Conservation (phyloP, 1,140 invertebrate species). For the Heliothis subflexa region DNA sequence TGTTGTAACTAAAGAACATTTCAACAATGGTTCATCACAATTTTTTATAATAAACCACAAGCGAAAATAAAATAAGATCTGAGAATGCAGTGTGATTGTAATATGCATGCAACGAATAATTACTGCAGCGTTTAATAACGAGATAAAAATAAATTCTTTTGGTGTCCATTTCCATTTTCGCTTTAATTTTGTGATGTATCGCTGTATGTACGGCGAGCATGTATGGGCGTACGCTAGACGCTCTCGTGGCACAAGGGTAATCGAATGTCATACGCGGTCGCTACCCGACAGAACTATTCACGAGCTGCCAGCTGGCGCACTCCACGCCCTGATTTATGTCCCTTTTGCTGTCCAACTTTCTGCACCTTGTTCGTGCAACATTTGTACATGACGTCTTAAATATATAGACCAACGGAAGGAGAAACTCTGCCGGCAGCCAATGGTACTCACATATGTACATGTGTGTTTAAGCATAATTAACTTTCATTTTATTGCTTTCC, state of each 20-base stretch:
- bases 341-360: constrained; percentile 72
- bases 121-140: constrained; percentile 2
- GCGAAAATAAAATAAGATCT: not conserved
- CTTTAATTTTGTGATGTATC: constrained; percentile 19
- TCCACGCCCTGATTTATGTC: constrained; percentile 74
- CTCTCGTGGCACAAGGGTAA: constrained; percentile 60
- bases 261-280: constrained; percentile 78
- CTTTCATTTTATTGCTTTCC: constrained; percentile 23
- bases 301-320: constrained; percentile 67
- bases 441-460: constrained; percentile 28
- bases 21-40: not conserved
- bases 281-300: constrained; percentile 72
- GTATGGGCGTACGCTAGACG: constrained; percentile 28
- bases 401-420: constrained; percentile 59
- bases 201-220: not conserved
- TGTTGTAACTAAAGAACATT: not conserved
- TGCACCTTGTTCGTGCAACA: constrained; percentile 76
- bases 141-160: not conserved
- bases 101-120: not conserved
- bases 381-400: constrained; percentile 76
- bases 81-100: not conserved
- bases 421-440: constrained; percentile 39
- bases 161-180: not conserved
- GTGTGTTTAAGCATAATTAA: constrained; percentile 32
- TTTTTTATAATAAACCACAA: constrained; percentile 9